A percentile compares a stretch with the other conserved stretches of the same genome.
Evolutionary conservation across 2,113 vertebrate genomes (phyloP).

Genomic region (Petaurus breviceps): DNA sequence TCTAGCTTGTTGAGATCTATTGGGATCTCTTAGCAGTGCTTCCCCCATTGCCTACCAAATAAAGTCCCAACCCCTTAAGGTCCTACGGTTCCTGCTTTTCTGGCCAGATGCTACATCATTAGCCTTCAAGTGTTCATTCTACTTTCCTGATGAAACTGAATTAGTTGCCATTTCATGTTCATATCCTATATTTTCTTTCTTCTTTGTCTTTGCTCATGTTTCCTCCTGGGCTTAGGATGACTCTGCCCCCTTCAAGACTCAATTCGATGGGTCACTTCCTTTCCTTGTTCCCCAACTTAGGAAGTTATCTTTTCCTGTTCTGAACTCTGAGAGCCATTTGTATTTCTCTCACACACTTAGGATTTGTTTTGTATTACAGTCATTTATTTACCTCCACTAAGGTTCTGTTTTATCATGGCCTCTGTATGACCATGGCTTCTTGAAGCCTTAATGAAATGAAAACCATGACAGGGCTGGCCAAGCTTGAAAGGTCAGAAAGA

Average conservation of each 20-base stretch:
- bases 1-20: neutral
- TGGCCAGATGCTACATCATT: neutral
- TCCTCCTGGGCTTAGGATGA: neutral
- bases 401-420: neutral
- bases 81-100: neutral
- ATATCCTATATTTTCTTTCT: neutral
- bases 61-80: neutral
- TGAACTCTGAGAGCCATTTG: neutral
- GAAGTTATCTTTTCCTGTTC: neutral
- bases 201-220: neutral
- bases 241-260: neutral
- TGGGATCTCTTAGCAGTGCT: neutral
- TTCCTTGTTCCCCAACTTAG: neutral
- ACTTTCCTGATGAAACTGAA: neutral
- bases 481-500: neutral
- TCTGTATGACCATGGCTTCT: neutral
- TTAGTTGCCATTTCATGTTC: neutral
- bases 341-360: neutral
- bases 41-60: neutral
- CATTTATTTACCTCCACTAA: neutral
- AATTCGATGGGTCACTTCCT: neutral
- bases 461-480: neutral
- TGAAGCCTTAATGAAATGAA: neutral
- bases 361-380: neutral
- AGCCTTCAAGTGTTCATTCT: neutral